Evolutionary conservation across 2,113 vertebrate species (phyloP).

Genomic region (Corydoras maculifer): DNA sequence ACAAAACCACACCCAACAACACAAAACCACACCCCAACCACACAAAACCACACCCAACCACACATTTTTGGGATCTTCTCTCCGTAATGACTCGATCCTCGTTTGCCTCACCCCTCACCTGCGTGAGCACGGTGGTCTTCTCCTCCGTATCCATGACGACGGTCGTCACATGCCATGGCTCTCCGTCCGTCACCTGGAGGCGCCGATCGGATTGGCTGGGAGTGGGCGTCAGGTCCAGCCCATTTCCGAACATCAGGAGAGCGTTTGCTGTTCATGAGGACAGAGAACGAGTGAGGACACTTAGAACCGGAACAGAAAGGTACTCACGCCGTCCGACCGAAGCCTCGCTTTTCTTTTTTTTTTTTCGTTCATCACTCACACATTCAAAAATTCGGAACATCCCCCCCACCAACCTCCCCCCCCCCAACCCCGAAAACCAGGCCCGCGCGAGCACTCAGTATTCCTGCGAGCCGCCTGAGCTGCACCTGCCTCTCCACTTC

Average conservation of each 20-base stretch:
- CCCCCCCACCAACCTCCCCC: too few species aligned
- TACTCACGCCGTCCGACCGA: background rate
- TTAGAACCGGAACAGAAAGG: background rate
- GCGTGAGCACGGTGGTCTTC: constrained; percentile 46
- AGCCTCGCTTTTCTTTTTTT: too few species aligned
- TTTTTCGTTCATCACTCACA: too few species aligned
- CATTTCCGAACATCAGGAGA: constrained; percentile 77
- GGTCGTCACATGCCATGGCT: constrained; percentile 36
- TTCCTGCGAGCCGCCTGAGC: constrained; percentile 57
- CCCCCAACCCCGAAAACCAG: background rate
- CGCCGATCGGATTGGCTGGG: constrained; percentile 54
- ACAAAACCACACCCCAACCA: too few species aligned
- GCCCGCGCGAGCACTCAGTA: constrained; percentile 52
- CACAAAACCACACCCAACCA: too few species aligned
- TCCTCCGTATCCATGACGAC: constrained; percentile 57
- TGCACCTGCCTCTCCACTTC: constrained; percentile 66
- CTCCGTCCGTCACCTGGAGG: constrained; percentile 55
- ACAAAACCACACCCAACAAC: too few species aligned
- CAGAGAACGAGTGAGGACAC: constrained; percentile 16
- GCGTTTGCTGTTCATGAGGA: constrained; percentile 69
- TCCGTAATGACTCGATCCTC: too few species aligned
- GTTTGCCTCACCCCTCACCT: too few species aligned
- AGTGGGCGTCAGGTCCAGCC: constrained; percentile 60
- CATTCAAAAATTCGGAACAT: too few species aligned
- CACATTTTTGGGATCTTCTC: too few species aligned